A percentile compares a stretch with the other conserved stretches of the same genome.
Evolutionary conservation across 2,888 invertebrate species (phyloP).

Genomic region (Hydrotaea diabolus): DNA sequence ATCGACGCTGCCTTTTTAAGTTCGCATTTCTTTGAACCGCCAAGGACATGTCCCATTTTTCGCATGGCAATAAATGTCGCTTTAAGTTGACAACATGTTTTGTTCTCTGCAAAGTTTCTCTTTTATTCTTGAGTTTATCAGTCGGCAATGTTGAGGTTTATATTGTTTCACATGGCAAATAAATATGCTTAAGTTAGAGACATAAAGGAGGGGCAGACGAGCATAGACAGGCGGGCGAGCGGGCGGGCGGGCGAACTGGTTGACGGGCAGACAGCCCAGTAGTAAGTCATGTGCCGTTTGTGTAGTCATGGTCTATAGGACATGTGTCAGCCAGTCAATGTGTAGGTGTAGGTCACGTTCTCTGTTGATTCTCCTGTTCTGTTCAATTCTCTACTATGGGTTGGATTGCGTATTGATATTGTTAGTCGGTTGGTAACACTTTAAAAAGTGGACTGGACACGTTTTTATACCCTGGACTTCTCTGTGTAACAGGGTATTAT

Average conservation of each 20-base stretch:
- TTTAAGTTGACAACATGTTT: neutral
- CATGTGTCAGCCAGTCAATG: neutral
- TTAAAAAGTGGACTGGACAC: no score
- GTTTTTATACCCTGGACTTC: no score
- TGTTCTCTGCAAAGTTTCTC: neutral
- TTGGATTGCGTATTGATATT: no score
- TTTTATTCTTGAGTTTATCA: neutral
- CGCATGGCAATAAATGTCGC: neutral
- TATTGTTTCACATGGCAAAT: neutral
- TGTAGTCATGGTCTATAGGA: neutral
- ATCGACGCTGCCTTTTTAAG: neutral
- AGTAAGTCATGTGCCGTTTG: neutral
- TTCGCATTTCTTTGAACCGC: neutral
- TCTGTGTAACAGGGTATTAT: no score
- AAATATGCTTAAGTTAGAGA: neutral
- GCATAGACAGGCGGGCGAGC: neutral
- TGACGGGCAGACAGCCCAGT: neutral
- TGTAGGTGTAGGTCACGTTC: no score
- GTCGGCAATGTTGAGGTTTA: neutral
- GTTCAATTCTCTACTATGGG: no score
- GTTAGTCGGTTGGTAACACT: no score
- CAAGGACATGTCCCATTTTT: neutral
- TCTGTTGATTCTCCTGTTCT: no score
- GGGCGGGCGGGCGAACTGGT: no score
- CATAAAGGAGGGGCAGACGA: no score